Conservation (phyloP, 2,888 invertebrate species). For the Aleiodes testaceus region DNA sequence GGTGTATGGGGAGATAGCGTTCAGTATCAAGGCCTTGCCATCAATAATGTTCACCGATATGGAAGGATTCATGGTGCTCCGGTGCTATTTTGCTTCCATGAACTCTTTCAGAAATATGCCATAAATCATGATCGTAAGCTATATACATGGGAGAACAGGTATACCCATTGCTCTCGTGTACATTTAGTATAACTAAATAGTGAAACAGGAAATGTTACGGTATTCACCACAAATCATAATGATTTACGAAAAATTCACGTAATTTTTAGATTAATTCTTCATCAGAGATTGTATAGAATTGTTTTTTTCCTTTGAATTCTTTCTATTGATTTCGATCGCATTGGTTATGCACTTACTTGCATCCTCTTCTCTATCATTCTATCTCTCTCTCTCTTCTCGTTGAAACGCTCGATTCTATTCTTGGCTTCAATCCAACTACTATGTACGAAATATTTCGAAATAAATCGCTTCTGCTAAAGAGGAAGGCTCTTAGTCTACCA, state of each 20-base stretch:
- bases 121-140: conserved; percentile 59
- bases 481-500: conserved; percentile 6
- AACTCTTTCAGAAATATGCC: conserved; percentile 62
- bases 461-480: conserved; percentile 36
- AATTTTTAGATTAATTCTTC: no score
- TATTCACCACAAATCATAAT: neutral
- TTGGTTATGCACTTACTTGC: conserved; percentile 27
- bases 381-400: neutral
- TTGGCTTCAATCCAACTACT: conserved; percentile 32
- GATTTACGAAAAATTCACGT: neutral
- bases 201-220: neutral
- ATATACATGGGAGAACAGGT: conserved; percentile 45
- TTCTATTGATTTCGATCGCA: conserved; percentile 9
- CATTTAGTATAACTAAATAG: neutral
- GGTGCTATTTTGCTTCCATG: conserved; percentile 66
- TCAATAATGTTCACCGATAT: conserved; percentile 63
- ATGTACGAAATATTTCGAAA: conserved; percentile 28
- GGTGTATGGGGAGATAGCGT: conserved; percentile 49
- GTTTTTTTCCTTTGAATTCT: conserved; percentile 13
- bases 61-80: conserved; percentile 63
- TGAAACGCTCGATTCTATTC: conserved; percentile 28
- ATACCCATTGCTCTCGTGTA: neutral
- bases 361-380: neutral
- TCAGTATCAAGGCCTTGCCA: conserved; percentile 55
- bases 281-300: neutral